Percentiles rank a stretch among this genome's conserved stretches.
Evolutionary conservation across 2,797 vertebrate genomes (phyloP).

Genomic region (Malacoctenus gilli): DNA sequence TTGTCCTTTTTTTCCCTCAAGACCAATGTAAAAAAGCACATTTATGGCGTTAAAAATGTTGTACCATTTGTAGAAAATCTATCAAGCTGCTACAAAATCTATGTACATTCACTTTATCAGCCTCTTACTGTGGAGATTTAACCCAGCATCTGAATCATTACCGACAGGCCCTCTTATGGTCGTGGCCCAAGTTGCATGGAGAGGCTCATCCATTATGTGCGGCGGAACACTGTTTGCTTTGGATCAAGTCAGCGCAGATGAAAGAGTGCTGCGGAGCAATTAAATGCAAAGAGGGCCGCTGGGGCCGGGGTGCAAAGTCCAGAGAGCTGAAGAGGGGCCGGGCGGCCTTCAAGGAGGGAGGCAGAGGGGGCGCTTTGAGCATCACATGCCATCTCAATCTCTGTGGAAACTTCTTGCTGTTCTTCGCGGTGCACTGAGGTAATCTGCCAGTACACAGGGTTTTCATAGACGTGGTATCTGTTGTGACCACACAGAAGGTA

Average conservation of each 20-base stretch:
- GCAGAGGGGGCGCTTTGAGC: constrained; percentile 41
- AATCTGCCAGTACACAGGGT: too few species aligned
- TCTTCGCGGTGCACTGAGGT: too few species aligned
- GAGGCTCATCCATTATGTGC: constrained; percentile 68
- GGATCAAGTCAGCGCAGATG: constrained; percentile 62
- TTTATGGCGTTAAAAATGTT: too few species aligned
- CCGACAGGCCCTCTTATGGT: constrained; percentile 6
- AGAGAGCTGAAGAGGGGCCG: constrained; percentile 43
- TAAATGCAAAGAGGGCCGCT: constrained; percentile 47
- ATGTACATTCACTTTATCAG: too few species aligned
- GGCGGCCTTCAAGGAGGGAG: constrained; percentile 23
- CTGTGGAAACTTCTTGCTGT: constrained; percentile 54
- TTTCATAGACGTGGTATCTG: too few species aligned
- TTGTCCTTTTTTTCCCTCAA: too few species aligned
- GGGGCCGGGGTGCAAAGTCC: constrained; percentile 30
- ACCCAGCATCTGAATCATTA: constrained; percentile 4
- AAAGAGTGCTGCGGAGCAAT: constrained; percentile 58
- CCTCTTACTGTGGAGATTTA: constrained; percentile 10
- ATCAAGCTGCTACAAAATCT: too few species aligned
- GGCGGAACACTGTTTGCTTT: constrained; percentile 75
- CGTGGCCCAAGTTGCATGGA: constrained; percentile 26
- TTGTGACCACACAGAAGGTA: too few species aligned
- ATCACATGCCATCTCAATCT: constrained; percentile 57
- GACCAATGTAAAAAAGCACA: too few species aligned
- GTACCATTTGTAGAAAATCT: too few species aligned